phyloP scores from a whole-genome alignment of 2,113 vertebrate species.

The Perca schrenkii region DNA sequence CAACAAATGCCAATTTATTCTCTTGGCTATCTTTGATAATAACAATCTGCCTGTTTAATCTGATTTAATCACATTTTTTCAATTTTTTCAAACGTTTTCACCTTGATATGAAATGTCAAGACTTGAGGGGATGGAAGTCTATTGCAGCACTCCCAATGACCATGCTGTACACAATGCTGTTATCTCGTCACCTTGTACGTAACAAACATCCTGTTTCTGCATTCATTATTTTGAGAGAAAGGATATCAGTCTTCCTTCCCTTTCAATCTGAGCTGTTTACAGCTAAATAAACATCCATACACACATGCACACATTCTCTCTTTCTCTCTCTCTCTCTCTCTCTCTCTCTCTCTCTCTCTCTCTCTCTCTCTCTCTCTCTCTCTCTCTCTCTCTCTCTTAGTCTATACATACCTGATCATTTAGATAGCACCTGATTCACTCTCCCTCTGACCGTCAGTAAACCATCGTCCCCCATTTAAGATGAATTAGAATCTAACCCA shows the following conservation, averaged over 20 bases:
- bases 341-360: background rate
- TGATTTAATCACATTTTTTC: too few species aligned
- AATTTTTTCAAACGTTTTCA: background rate
- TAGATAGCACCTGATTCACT: background rate
- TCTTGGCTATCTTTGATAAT: background rate
- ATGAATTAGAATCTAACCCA: background rate
- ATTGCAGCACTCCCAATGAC: conserved; percentile 17
- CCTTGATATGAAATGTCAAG: background rate
- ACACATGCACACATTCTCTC: background rate
- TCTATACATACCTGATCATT: conserved; percentile 3
- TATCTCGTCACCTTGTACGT: conserved; percentile 48
- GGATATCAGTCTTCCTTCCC: conserved; percentile 82
- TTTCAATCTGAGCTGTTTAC: conserved; percentile 51
- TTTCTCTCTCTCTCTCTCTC: background rate
- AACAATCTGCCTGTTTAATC: background rate
- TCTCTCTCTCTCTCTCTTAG: background rate
- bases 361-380: background rate
- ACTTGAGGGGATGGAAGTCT: background rate
- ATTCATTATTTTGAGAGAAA: conserved; percentile 67
- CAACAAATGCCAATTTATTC: background rate
- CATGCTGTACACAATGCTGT: conserved; percentile 11
- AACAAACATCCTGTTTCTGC: conserved; percentile 83
- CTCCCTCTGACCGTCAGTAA: background rate
- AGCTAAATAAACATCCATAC: conserved; percentile 63
- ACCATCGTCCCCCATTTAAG: background rate